phyloP scores from a whole-genome alignment of 2,797 vertebrate genomes.

The Gastrophryne carolinensis region DNA sequence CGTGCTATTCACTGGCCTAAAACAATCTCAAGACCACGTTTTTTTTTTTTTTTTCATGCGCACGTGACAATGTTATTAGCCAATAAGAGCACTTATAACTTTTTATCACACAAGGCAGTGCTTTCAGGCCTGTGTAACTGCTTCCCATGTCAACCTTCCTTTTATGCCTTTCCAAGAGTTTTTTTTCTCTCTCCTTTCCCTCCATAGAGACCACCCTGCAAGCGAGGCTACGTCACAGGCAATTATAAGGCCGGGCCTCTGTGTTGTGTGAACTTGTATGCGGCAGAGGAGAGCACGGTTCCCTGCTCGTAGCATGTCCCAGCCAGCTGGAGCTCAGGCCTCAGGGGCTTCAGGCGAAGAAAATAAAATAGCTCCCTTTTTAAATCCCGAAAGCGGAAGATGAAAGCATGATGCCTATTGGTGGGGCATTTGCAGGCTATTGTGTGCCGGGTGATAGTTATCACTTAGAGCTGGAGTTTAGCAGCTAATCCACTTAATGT shows the following conservation, averaged over 20 bases:
- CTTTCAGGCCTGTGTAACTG: neutral
- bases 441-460: conserved; percentile 64
- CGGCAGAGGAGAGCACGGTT: conserved; percentile 64
- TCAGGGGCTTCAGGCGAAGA: conserved; percentile 57
- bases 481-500: conserved; percentile 70
- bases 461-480: conserved; percentile 63
- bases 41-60: neutral
- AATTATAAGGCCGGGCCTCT: conserved; percentile 63
- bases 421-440: conserved; percentile 64
- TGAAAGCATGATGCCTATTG: conserved; percentile 62
- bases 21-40: neutral
- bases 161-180: conserved; percentile 55
- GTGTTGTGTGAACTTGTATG: conserved; percentile 58
- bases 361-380: conserved; percentile 63
- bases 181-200: conserved; percentile 48
- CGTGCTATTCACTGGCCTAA: neutral
- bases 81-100: conserved; percentile 10
- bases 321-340: conserved; percentile 61
- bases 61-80: neutral
- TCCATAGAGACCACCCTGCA: conserved; percentile 58
- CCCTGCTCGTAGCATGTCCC: conserved; percentile 60
- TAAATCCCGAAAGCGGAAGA: conserved; percentile 65
- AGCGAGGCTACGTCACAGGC: conserved; percentile 62
- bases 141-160: conserved; percentile 36
- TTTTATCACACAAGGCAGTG: neutral